These are phyloP conservation scores for Cepaea nemoralis DNA, from an alignment of 1,140 invertebrate species.

Conservation along the genomic window DNA sequence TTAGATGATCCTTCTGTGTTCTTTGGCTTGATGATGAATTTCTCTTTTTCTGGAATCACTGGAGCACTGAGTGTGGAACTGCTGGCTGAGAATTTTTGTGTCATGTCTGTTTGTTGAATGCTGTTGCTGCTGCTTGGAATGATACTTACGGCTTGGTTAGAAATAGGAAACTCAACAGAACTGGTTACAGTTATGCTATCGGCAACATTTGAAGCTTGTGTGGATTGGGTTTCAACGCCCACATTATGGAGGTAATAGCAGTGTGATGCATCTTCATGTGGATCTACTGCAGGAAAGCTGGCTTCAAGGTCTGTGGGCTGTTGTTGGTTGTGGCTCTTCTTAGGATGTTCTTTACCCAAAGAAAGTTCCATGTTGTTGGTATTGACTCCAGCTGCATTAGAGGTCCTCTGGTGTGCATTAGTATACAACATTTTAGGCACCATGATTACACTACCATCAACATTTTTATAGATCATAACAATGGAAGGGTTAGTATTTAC, in stretches of 20 bases:
- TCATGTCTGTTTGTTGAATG: not conserved
- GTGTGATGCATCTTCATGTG: not conserved
- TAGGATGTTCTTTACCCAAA: not conserved
- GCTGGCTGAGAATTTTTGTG: not conserved
- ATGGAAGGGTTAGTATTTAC: not conserved
- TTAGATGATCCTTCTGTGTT: not conserved
- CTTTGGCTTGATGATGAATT: constrained; percentile 18
- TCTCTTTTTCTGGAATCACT: constrained; percentile 4
- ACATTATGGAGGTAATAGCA: not conserved
- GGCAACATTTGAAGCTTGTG: not conserved
- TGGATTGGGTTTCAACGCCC: not conserved
- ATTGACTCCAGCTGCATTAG: not conserved
- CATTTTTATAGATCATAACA: constrained; percentile 5
- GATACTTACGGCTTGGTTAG: not conserved
- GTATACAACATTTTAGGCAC: not conserved
- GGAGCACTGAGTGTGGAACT: not conserved
- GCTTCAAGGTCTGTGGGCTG: not conserved
- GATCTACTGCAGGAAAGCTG: not conserved
- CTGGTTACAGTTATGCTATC: not conserved
- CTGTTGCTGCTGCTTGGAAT: not conserved
- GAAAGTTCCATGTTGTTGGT: not conserved
- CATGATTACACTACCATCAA: constrained; percentile 5
- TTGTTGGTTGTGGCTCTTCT: not conserved
- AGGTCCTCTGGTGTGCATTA: not conserved
- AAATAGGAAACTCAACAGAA: not conserved